phyloP scores from a whole-genome alignment of 1,140 invertebrate species.

The Drosophila ogumai region DNA sequence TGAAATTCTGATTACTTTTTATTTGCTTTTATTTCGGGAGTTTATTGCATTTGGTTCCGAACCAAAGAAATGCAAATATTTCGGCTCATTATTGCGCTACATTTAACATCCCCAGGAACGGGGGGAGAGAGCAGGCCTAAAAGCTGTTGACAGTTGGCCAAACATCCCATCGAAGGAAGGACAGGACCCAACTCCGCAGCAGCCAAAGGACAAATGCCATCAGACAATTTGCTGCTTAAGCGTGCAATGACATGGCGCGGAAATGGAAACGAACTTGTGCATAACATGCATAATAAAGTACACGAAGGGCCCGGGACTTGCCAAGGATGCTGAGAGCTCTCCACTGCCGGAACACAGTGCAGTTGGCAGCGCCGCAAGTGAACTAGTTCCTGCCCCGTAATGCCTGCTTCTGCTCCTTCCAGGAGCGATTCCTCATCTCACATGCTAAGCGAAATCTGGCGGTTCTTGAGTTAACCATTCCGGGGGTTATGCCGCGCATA shows the following conservation, averaged over 20 bases:
- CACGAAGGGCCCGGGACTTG: conserved; percentile 2
- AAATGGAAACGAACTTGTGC: conserved; percentile 44
- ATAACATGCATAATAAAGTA: conserved; percentile 57
- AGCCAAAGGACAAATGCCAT: conserved; percentile 15
- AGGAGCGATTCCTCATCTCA: conserved; percentile 20
- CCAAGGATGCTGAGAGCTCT: conserved; percentile 22
- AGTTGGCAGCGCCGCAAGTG: conserved; percentile 16
- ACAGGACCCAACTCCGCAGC: not conserved
- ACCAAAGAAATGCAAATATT: conserved; percentile 75
- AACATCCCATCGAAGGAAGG: not conserved
- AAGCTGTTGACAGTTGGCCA: conserved; percentile 69
- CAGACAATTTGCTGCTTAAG: conserved; percentile 59
- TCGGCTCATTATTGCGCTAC: conserved; percentile 71
- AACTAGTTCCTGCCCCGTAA: conserved; percentile 27
- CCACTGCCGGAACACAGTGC: conserved; percentile 30
- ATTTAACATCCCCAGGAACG: conserved; percentile 54
- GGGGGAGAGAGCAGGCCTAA: conserved; percentile 46
- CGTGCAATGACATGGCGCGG: conserved; percentile 46
- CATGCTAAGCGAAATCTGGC: conserved; percentile 42
- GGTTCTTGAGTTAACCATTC: conserved; percentile 29
- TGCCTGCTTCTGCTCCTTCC: conserved; percentile 14
- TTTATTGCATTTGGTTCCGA: conserved; percentile 73
- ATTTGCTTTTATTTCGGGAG: conserved; percentile 71
- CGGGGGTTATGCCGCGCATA: conserved; percentile 44
- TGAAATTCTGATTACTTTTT: conserved; percentile 83